Percentiles rank a stretch among this genome's conserved stretches.
These are phyloP conservation scores for Limnephilus auricula DNA, from an alignment of 2,888 invertebrate species.

Conservation along the genomic window DNA sequence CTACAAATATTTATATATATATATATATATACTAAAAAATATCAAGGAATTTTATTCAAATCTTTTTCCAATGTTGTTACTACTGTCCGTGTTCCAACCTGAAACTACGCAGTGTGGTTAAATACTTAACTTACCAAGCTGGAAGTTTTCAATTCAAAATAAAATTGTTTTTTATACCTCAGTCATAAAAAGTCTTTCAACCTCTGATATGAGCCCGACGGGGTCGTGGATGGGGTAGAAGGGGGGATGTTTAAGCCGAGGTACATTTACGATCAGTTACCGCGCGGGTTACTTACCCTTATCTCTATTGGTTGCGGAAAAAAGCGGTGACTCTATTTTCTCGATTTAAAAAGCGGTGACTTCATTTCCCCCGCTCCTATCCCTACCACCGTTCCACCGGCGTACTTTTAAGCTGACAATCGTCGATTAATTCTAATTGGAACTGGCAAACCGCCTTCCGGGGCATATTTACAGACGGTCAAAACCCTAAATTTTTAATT, in stretches of 20 bases:
- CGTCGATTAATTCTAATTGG: slow-evolving; percentile 44
- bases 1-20: too few species aligned
- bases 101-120: neutral
- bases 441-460: slow-evolving; percentile 35
- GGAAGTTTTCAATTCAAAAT: slow-evolving; percentile 19
- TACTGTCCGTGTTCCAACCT: neutral
- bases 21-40: too few species aligned
- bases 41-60: too few species aligned
- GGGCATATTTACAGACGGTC: slow-evolving; percentile 44
- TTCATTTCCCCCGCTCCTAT: neutral
- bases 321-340: slow-evolving; percentile 54
- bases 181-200: slow-evolving; percentile 56
- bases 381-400: neutral
- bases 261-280: slow-evolving; percentile 63
- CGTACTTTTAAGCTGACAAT: slow-evolving; percentile 38
- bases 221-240: neutral
- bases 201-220: slow-evolving; percentile 6
- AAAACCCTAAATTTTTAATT: slow-evolving; percentile 45
- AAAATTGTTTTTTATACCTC: slow-evolving; percentile 31
- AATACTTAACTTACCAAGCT: neutral
- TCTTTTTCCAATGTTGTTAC: neutral
- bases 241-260: slow-evolving; percentile 49
- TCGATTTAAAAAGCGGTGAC: slow-evolving; percentile 45
- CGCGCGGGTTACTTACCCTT: slow-evolving; percentile 52
- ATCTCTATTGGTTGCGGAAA: slow-evolving; percentile 60